phyloP scores from a whole-genome alignment of 2,797 vertebrate genomes.

The Hypotaenidia philippensis region DNA sequence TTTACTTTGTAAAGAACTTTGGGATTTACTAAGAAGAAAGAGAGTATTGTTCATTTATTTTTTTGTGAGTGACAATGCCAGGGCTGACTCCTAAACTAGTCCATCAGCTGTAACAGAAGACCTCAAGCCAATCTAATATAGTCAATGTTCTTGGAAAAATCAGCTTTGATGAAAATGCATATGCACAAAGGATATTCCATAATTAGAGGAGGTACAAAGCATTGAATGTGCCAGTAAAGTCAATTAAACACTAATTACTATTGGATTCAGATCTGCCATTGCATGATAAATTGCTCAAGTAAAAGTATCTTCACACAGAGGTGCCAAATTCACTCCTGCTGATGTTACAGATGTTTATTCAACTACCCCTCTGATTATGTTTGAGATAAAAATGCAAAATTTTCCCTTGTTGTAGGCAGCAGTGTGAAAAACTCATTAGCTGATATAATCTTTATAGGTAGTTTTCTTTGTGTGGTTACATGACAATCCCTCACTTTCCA shows the following conservation, averaged over 20 bases:
- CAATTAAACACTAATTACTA: constrained; percentile 83
- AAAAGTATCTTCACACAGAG: constrained; percentile 53
- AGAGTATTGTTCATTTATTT: constrained; percentile 49
- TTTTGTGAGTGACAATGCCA: neutral
- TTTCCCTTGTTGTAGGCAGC: constrained; percentile 10
- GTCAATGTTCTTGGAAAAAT: neutral
- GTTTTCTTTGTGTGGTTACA: neutral
- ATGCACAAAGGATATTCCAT: constrained; percentile 30
- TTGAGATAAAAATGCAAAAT: constrained; percentile 39
- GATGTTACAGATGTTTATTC: constrained; percentile 72
- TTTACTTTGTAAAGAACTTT: constrained; percentile 31
- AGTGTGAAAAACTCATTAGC: constrained; percentile 57
- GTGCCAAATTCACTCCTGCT: constrained; percentile 47
- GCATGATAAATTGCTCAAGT: constrained; percentile 65
- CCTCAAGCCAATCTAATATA: neutral
- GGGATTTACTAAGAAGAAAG: constrained; percentile 45
- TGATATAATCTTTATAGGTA: constrained; percentile 8
- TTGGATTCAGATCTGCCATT: constrained; percentile 66
- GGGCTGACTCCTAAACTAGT: constrained; percentile 17
- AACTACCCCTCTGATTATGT: constrained; percentile 20
- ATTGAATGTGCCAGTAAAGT: constrained; percentile 72
- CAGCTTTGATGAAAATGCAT: constrained; percentile 37
- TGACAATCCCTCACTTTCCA: neutral
- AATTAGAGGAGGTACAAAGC: constrained; percentile 55
- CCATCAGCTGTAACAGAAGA: neutral